Evolutionary conservation across 2,888 invertebrate species (phyloP), one percentile per base, ranked within the genome.

Genomic region (Vanessa cardui): DNA sequence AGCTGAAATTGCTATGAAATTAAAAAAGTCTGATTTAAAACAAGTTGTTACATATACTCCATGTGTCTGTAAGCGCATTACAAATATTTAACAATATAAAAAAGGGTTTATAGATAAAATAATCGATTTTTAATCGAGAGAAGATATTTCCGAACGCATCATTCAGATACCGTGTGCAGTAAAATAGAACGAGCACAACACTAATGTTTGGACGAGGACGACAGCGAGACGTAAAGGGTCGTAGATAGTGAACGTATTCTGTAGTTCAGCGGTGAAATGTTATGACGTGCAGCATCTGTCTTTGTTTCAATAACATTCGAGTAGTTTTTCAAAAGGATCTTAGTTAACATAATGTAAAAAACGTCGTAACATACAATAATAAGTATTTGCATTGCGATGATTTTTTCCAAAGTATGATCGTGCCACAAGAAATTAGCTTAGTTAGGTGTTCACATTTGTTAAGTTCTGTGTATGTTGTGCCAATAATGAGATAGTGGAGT

Each of bases 401-500:
- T 83, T 86, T 82, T 84, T 81, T 82, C 83, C 84, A 89, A 91
- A 92, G 90, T 86, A 92, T 92, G 92, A 91, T 86, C 83, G 91
- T 91, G 91, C 89, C 90, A 91, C 88, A 84, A 89, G 85, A 85
- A 89, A 80, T 87, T 88, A 90, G 84, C 86, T 86, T 92, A 92
- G 89, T 90, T 92, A 92, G 88, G 87, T 87, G 83, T 90, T 87
- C 85, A 82, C 88, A 86, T 90, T 83, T 82, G 87, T 89, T 92
- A 90, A 87, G 90, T 90, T 89, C 84, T 86, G 92, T 90, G 87
- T 90, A 90, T 91, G 87, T 89, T 89, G 91, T 92, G 91, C 89
- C 89, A 91, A 92, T 90, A 86, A 92, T 92, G 92, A 92, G 92
- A 92, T 92, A 92, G 92, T 92, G 92, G 81, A 86, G 90, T 92